Evolutionary conservation across 2,797 vertebrate species (phyloP), one percentile per base, ranked within the genome.

Genomic region (Hippopotamyrus pictus): DNA sequence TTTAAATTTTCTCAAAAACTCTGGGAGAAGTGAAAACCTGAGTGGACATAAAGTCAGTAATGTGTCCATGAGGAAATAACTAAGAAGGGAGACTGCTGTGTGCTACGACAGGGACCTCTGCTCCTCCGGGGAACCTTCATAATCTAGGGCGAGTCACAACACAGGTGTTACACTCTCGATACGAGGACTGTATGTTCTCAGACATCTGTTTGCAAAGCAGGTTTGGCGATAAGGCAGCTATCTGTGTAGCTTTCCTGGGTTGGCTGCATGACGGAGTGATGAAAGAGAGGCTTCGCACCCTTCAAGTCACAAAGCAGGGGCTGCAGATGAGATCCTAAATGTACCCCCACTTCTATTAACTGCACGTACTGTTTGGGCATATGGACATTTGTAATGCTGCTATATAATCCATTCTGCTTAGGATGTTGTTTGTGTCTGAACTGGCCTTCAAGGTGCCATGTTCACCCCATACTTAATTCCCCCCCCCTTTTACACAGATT

Each of bases 321-420:
- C 33, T 41, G 6, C 14, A 76, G 19, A 19, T 44, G 37, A 19
- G 11, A 44, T 14, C 62, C 4, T 2, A 76, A 41, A 19, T 19
- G 69, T 29, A 25, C 57, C 84, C 44, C 44, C 44, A 65, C 41
- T 83, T 92, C 44, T 93, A 90, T 89, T 89, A 89, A 94, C 4
- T 93, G 93, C 93, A 92, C 90, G 83, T 90, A 92, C 92, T 88
- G 88, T 91, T 46, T 90, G 92, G 85, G 91, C 41, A 51, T 29
- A 6, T 7, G 8, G 44, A 51, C 53, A 37, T 89, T 19, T 53
- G 14, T 33, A 37, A 33, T 14, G 4, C 46, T 46, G 46, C 33
- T 92, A 89, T 90, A 92, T 93, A 76, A 37, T 76, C 17, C 29
- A 37, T 37, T 19, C 69, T 76, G 37, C 76, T 82, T 82, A 46